Conservation (phyloP, 2,797 vertebrate genomes). For the Strix occidentalis region DNA sequence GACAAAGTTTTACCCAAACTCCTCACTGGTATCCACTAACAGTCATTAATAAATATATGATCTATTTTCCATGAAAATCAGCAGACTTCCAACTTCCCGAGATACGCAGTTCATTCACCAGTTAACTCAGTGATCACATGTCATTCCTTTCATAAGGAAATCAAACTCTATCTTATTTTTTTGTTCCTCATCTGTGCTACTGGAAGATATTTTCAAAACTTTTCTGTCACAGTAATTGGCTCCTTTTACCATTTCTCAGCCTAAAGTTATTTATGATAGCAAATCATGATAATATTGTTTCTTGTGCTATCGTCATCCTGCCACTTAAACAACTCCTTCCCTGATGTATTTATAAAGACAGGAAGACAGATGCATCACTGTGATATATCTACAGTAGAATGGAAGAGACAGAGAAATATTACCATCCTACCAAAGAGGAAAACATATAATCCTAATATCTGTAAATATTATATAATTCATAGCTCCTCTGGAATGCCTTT, state of each 20-base stretch:
- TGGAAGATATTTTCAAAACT: neutral
- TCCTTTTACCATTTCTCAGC: neutral
- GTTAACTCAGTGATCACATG: neutral
- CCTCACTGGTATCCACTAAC: neutral
- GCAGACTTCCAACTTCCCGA: neutral
- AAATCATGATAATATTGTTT: neutral
- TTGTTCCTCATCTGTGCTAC: neutral
- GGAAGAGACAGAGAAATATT: neutral
- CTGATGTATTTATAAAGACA: neutral
- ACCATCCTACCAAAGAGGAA: neutral
- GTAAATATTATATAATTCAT: rapidly evolving
- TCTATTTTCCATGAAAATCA: neutral
- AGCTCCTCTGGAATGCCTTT: neutral
- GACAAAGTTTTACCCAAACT: neutral
- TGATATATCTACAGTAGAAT: rapidly evolving
- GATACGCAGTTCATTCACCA: neutral
- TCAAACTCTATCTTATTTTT: neutral
- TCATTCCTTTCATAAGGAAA: neutral
- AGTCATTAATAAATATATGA: neutral
- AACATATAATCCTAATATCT: rapidly evolving
- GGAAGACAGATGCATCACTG: neutral
- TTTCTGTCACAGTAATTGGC: neutral
- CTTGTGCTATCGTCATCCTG: neutral
- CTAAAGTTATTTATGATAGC: neutral
- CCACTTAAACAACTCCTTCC: neutral